Evolutionary conservation across 2,888 invertebrate genomes (phyloP).

Genomic region (Lasioglossum morio): DNA sequence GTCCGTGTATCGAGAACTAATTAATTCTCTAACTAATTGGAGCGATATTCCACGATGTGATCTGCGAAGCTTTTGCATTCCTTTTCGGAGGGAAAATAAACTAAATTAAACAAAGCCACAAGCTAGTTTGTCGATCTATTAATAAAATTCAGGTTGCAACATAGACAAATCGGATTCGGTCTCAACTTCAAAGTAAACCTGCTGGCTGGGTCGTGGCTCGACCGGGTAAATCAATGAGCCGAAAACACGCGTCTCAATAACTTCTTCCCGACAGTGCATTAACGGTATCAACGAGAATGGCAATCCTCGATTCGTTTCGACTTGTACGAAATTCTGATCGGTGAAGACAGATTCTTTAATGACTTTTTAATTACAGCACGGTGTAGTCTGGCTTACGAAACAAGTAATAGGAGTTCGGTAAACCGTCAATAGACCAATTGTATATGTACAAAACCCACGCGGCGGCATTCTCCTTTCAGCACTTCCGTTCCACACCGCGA

Average conservation of each 20-base stretch:
- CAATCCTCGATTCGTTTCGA: not conserved
- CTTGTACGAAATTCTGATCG: not conserved
- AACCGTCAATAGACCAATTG: constrained; percentile 1
- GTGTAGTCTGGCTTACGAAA: not conserved
- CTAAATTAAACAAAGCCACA: not conserved
- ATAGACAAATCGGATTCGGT: not conserved
- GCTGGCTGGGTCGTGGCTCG: not conserved
- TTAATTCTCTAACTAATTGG: not conserved
- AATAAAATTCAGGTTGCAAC: not conserved
- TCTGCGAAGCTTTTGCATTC: not conserved
- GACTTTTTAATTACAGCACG: not conserved
- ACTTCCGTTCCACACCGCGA: constrained; percentile 34
- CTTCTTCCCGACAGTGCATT: not conserved
- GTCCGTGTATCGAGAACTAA: not conserved
- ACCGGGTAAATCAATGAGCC: not conserved
- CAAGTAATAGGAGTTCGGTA: not conserved
- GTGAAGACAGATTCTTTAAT: not conserved
- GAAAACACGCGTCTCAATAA: not conserved
- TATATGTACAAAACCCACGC: not conserved
- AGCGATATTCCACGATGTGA: not conserved
- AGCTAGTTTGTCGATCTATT: not conserved
- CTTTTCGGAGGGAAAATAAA: not conserved
- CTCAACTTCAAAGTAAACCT: not conserved
- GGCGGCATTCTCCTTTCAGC: constrained; percentile 13
- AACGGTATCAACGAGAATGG: not conserved